Conservation (phyloP, 2,113 vertebrate species). For the Thunnus maccoyii region DNA sequence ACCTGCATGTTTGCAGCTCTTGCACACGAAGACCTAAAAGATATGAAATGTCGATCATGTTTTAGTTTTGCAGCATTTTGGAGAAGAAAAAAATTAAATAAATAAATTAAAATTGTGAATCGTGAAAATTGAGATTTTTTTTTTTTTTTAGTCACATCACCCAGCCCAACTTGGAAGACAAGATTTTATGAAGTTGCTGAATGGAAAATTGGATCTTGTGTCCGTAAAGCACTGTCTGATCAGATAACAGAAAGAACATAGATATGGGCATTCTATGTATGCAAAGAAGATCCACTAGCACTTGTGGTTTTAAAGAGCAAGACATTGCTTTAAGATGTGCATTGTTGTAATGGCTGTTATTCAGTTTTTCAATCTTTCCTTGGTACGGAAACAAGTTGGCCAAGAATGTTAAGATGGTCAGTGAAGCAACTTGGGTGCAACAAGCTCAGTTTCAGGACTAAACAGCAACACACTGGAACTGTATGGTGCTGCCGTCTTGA, state of each 20-base stretch:
- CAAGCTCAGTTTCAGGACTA: not conserved
- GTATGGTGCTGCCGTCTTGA: not conserved
- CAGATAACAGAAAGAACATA: not conserved
- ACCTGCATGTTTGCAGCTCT: too few species aligned
- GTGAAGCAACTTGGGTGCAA: not conserved
- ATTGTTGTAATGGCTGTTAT: too few species aligned
- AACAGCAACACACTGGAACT: not conserved
- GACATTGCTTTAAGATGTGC: not conserved
- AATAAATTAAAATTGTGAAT: too few species aligned
- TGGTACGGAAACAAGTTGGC: not conserved
- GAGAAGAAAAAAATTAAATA: too few species aligned
- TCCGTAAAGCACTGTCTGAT: not conserved
- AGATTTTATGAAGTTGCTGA: not conserved
- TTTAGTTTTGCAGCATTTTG: too few species aligned
- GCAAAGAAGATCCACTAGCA: not conserved
- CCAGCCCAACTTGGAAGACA: not conserved
- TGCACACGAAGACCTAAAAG: too few species aligned
- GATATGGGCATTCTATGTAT: not conserved
- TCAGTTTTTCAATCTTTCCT: too few species aligned
- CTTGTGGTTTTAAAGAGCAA: not conserved
- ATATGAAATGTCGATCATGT: too few species aligned
- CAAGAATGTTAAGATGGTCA: too few species aligned
- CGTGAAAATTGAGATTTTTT: too few species aligned
- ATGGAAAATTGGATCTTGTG: not conserved
- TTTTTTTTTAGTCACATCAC: too few species aligned